Evolutionary conservation across 2,888 invertebrate genomes (phyloP).

Genomic region (Dryomyza anilis): DNA sequence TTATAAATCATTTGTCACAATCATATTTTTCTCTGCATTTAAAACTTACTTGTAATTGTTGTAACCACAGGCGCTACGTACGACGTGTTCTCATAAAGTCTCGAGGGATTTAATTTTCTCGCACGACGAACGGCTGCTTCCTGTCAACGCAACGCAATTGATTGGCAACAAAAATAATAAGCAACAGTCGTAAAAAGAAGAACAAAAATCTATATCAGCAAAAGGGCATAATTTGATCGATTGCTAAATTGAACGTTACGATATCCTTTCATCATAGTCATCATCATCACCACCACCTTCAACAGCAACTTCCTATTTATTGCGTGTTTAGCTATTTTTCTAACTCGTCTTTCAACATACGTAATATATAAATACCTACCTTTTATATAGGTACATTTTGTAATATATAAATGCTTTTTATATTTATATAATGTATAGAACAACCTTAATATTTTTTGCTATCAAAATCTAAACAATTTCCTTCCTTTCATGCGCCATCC

Average conservation of each 20-base stretch:
- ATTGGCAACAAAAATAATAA: constrained; percentile 6
- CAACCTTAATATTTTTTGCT: neutral
- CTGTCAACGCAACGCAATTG: constrained; percentile 16
- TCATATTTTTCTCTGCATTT: neutral
- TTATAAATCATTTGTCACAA: neutral
- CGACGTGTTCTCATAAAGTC: constrained; percentile 11
- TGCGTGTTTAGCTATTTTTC: constrained; percentile 2
- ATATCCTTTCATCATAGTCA: no score
- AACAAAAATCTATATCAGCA: neutral
- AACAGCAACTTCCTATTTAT: neutral
- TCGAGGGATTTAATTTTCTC: constrained; percentile 8
- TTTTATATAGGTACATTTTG: neutral
- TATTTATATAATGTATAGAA: neutral
- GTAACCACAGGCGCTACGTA: neutral
- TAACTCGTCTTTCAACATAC: neutral
- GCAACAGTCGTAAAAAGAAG: neutral
- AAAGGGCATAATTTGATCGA: constrained; percentile 2
- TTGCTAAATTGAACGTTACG: neutral
- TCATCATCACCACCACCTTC: neutral
- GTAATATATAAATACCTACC: neutral
- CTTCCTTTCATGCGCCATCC: neutral
- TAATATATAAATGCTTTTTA: neutral
- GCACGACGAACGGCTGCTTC: neutral
- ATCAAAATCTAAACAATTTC: no score
- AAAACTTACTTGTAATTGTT: neutral